Base-by-base conservation (phyloP, 1,140 invertebrate genomes). In the Leptinotarsa texana region DNA sequence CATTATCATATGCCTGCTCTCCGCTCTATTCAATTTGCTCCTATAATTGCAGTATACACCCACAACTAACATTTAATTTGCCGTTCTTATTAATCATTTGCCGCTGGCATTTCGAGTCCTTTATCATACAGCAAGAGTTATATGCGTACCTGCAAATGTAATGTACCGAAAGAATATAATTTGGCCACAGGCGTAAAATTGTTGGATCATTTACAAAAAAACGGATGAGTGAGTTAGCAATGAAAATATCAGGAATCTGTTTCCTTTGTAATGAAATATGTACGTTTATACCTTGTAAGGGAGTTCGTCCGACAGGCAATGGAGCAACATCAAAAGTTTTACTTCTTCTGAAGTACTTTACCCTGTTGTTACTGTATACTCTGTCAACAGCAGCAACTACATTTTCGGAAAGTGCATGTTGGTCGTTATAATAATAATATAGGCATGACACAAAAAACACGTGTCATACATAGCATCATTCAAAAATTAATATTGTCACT, bases 1-100 rank as follows among this genome's bases (percentile, higher is more conserved):
- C 51, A 57, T 57, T 57, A 57, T 57, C 51, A n/a, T n/a, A 57
- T 57, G 51, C 51, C 51, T 57, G 51, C 51, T 5, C 51, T 57
- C n/a, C 5, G 51, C 51, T 57, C 51, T 57, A 57, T 57, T 57
- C 13, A 57, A 57, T 57, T 57, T 57, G 51, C 51, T 57, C 51
- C 17, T 57, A 57, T 57, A 17, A 57, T 57, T 57, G n/a, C 17
- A 57, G 51, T 17, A 57, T 57, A 57, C 17, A 57, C 51, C 51
- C 51, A 57, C 17, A 57, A 57, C 51, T 18, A 57, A 18, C 51
- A 57, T n/a, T 57, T 57, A 57, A 57, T 57, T 57, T 57, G 51
- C 51, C 15, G 51, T 57, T 57, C 17, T 57, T 57, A 0, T 0
- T 57, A 57, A 57, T 18, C 6, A 57, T 57, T 57, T 18, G 51